Percentiles rank a stretch among this genome's conserved stretches.
phyloP scores from a whole-genome alignment of 2,888 invertebrate species.

The Tipula lateralis region DNA sequence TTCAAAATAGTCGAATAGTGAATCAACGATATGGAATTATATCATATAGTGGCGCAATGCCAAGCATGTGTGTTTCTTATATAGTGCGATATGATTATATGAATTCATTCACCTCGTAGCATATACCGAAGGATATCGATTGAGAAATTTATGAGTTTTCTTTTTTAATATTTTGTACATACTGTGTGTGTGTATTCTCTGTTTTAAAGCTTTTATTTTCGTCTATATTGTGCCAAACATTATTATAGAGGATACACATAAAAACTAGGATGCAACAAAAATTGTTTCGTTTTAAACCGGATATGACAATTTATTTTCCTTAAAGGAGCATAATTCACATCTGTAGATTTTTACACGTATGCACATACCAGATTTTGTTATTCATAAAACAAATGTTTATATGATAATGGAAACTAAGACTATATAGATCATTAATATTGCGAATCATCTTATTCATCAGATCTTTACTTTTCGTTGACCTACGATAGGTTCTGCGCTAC shows the following conservation, averaged over 20 bases:
- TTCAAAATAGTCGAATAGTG: background rate
- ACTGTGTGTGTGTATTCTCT: background rate
- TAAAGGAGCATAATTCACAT: background rate
- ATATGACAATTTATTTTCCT: background rate
- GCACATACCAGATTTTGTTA: background rate
- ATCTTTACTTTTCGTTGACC: too few relatives aligned
- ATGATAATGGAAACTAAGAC: too few relatives aligned
- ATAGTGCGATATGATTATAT: slow-evolving; percentile 11
- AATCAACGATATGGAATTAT: slow-evolving; percentile 1
- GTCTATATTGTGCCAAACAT: background rate
- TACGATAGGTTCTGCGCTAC: too few relatives aligned
- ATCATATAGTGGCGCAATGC: slow-evolving; percentile 2
- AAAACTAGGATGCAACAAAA: background rate
- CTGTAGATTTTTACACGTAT: background rate
- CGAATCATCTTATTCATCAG: too few relatives aligned
- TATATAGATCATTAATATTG: too few relatives aligned
- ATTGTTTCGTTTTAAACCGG: background rate
- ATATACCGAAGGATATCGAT: slow-evolving; percentile 1
- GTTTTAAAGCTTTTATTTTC: background rate
- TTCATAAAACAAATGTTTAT: too few relatives aligned
- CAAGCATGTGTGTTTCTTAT: background rate
- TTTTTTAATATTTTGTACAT: background rate
- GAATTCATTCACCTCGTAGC: slow-evolving; percentile 13
- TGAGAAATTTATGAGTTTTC: background rate
- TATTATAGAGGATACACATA: background rate